These are phyloP conservation scores for Lithophane semibrunnea DNA, from an alignment of 2,888 invertebrate genomes.

Conservation along the genomic window DNA sequence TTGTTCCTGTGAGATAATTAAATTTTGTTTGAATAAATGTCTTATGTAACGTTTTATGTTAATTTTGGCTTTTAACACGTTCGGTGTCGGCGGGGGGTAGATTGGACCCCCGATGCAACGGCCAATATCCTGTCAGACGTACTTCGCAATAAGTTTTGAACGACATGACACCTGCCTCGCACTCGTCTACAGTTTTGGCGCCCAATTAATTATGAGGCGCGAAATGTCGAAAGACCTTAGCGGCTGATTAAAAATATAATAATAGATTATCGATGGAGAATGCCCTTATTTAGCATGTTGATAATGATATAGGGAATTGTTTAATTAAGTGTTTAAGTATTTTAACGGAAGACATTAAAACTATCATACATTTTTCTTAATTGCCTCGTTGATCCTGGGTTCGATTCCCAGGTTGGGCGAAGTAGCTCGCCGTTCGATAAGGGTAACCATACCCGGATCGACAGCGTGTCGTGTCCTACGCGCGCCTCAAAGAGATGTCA, in stretches of 20 bases:
- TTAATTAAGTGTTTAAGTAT: constrained; percentile 1
- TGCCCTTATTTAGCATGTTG: constrained; percentile 26
- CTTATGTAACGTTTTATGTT: constrained; percentile 25
- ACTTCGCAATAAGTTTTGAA: constrained; percentile 23
- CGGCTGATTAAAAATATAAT: background rate
- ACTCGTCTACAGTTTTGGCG: constrained; percentile 32
- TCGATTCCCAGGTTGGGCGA: too few species aligned
- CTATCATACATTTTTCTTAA: background rate
- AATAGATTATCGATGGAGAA: background rate
- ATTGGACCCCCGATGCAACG: constrained; percentile 53
- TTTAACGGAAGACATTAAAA: background rate
- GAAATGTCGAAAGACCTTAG: constrained; percentile 10
- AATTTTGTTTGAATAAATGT: constrained; percentile 15
- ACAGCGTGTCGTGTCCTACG: too few species aligned
- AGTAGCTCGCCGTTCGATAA: too few species aligned
- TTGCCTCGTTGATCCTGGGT: too few species aligned
- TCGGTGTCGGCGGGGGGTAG: constrained; percentile 52
- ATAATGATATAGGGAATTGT: constrained; percentile 1
- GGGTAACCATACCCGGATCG: too few species aligned
- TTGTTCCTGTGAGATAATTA: constrained; percentile 9
- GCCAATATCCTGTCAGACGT: constrained; percentile 1
- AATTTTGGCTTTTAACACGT: constrained; percentile 54
- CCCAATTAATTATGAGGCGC: constrained; percentile 34
- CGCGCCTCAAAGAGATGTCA: too few species aligned
- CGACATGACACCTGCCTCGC: constrained; percentile 49